Base-by-base conservation (phyloP, 2,888 invertebrate genomes). In the Cephalotes varians region DNA sequence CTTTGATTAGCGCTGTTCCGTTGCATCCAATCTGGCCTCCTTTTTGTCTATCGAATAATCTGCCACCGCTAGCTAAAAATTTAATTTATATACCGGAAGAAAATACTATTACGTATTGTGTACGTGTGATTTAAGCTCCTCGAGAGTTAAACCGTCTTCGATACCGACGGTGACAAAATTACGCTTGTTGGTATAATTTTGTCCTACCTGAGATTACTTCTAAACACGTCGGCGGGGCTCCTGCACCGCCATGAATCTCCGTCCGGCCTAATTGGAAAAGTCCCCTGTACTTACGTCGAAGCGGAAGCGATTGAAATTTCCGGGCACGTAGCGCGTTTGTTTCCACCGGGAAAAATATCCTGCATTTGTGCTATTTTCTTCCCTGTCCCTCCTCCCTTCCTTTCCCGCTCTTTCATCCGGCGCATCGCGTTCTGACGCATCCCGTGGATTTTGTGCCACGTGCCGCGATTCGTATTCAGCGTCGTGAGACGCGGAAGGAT, bases 221-320 rank as follows among this genome's bases (percentile, higher is more conserved):
- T 69, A 67, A 80, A 62, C 40, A 80, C 40, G 62, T 25, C 44
- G 51, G 51, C 81, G 21, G 51, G 21, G n/a, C 51, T 58, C n/a
- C 65, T 72, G 71, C 73, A 2, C 62, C 71, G 83, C 86, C 87
- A 89, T 91, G 91, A 92, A 91, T 92, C 92, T 90, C 81, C 76
- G 87, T 87, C 85, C 72, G 80, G 87, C 85, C 90, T 92, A 92
- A 92, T 92, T 92, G 92, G 90, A 92, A 92, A 92, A 92, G 89
- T 92, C 90, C 83, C 49, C 67, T 34, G 28, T 56, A 76, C 51
- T 49, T 76, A 85, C 58, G 58, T 82, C 86, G 81, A 82, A 85
- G 21, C 72, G 64, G 31, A 10, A 21, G 18, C 65, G 67, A 86
- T 90, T 82, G 80, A 85, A 88, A 83, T 91, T 91, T 90, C 91